These are phyloP conservation scores for Podarcis muralis DNA, from an alignment of 2,113 vertebrate genomes.

Conservation along the genomic window DNA sequence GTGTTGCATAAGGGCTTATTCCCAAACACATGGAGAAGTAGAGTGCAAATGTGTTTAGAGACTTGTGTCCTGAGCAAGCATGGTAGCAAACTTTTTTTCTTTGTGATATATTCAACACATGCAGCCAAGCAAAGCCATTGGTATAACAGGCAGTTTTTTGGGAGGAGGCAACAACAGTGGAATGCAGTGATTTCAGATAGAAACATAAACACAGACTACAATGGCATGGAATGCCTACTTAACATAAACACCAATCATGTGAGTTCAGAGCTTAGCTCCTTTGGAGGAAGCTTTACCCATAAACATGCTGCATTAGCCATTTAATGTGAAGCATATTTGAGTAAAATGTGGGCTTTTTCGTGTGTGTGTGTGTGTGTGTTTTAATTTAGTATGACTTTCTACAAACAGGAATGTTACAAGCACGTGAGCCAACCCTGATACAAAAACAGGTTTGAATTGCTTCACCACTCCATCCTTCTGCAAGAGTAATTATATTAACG, in stretches of 20 bases:
- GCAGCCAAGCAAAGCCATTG: neutral
- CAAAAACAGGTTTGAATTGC: slow-evolving; percentile 54
- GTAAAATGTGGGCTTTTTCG: slow-evolving; percentile 46
- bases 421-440: slow-evolving; percentile 57
- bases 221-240: slow-evolving; percentile 56
- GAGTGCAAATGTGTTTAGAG: neutral
- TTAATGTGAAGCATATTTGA: slow-evolving; percentile 77
- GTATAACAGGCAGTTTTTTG: slow-evolving; percentile 28
- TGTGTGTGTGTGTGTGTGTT: neutral
- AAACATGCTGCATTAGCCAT: slow-evolving; percentile 72
- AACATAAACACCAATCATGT: slow-evolving; percentile 66
- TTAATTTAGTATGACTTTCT: slow-evolving; percentile 64
- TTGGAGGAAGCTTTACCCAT: slow-evolving; percentile 69
- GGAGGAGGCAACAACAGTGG: slow-evolving; percentile 36
- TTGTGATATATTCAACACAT: neutral
- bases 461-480: slow-evolving; percentile 55
- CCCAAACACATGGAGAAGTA: neutral
- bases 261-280: slow-evolving; percentile 66
- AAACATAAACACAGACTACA: slow-evolving; percentile 60
- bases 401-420: slow-evolving; percentile 59
- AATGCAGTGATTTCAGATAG: slow-evolving; percentile 59
- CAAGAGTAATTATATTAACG: slow-evolving; percentile 55
- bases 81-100: neutral
- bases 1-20: neutral
- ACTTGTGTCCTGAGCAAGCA: too few species aligned